Base-by-base conservation (phyloP, 2,113 vertebrate species). In the Smithornis capensis region DNA sequence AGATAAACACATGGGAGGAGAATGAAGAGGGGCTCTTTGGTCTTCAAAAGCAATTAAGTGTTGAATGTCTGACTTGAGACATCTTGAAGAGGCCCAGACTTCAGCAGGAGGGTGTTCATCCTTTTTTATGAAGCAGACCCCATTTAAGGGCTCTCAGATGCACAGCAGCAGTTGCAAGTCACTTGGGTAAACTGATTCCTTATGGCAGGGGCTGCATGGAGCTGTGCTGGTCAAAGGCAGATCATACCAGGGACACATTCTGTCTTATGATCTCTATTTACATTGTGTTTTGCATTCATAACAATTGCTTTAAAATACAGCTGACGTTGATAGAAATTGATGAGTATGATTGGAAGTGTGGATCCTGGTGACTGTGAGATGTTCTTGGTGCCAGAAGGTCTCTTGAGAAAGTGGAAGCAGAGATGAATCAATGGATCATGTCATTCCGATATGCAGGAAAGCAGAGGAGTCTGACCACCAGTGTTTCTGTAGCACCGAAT, bases 1-100 rank as follows among this genome's bases (percentile, higher is more conserved):
- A 91, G 84, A 97, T 94, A 96, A 91, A 86, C 93, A 96, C 77
- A 93, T 95, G 95, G 94, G 76, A 88, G 88, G 90, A 87, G 70
- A 81, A 87, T 42, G 31, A 33, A 88, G 52, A 90, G 75, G 31
- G 79, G 49, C 52, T 77, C 82, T 95, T 92, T 93, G 93, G 94
- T 92, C 90, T 97, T 97, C 90, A 85, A 71, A 95, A 88, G 95
- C 68, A 92, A 93, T 95, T 93, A 93, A 56, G 77, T 47, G 50
- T 90, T 83, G 33, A 77, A 40, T 35, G 23, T 74, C 59, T 88
- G 92, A 83, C 59, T 95, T 60, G 38, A 88, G 87, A 81, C 94
- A 90, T 89, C 71, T 93, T 92, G 83, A 94, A 86, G 93, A 67
- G 92, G 90, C 85, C 71, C 68, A 74, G 63, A 47, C 42, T 94